phyloP scores from a whole-genome alignment of 2,888 invertebrate genomes.

The Phlogophora meticulosa region DNA sequence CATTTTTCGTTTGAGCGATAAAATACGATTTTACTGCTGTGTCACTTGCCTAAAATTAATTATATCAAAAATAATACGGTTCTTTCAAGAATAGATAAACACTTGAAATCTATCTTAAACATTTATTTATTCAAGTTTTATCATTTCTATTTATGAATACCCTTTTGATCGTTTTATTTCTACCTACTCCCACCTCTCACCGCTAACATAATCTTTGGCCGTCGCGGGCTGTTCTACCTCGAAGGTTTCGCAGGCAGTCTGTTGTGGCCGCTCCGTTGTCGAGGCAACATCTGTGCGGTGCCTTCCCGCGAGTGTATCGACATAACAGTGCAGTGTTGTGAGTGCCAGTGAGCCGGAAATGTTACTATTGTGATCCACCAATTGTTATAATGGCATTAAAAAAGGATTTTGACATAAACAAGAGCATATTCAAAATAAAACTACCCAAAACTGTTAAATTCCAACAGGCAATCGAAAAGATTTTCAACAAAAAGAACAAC shows the following conservation, averaged over 20 bases:
- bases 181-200: slow-evolving; percentile 64
- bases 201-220: slow-evolving; percentile 75
- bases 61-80: too few relatives aligned
- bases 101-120: too few relatives aligned
- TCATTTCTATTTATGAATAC: too few relatives aligned
- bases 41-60: too few relatives aligned
- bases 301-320: slow-evolving; percentile 74
- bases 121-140: too few relatives aligned
- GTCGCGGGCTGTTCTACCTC: slow-evolving; percentile 76
- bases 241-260: slow-evolving; percentile 78
- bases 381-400: slow-evolving; percentile 84
- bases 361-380: slow-evolving; percentile 80
- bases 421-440: slow-evolving; percentile 85
- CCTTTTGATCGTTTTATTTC: not conserved
- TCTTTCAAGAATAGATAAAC: too few relatives aligned
- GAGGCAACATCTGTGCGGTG: slow-evolving; percentile 79
- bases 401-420: slow-evolving; percentile 86
- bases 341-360: slow-evolving; percentile 85
- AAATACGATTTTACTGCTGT: too few relatives aligned
- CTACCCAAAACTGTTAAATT: slow-evolving; percentile 82
- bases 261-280: slow-evolving; percentile 88
- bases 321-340: slow-evolving; percentile 73
- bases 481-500: slow-evolving; percentile 86
- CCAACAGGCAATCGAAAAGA: slow-evolving; percentile 85
- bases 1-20: too few relatives aligned